Evolutionary conservation across 2,888 invertebrate genomes (phyloP), one percentile per base, ranked within the genome.

Genomic region (Iselma pallidipennis): DNA sequence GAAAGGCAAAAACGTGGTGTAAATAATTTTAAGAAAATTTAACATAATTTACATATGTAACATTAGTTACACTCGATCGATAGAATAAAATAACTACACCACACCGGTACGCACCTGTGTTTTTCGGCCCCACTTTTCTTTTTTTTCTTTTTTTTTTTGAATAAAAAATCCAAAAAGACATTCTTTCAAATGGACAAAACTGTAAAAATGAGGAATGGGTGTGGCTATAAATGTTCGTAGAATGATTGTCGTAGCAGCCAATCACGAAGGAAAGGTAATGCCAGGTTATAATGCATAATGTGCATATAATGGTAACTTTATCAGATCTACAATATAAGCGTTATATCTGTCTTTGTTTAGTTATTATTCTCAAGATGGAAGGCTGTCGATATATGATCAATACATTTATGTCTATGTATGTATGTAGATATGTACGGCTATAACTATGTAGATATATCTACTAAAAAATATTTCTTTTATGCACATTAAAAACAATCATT

Each of bases 181-280:
- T 21, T 45, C 4, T 45, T 45, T 45, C 42, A 55, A 26, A 66
- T 74, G 76, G 71, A 70, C 74, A 70, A 72, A 74, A 73, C 70
- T 67, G 51, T 42, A 71, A 75, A 76, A 76, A 76, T 75, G 76
- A 74, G 72, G 69, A 72, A 72, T 78, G 79, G 82, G 81, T 78
- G 82, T 78, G 80, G 81, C 80, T 71, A n/a, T 78, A 72, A 71
- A 72, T 75, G 75, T 77, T 72, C 73, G 76, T 78, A 78, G 78
- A 78, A 80, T 80, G 76, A 81, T 79, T 81, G 81, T 81, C 79
- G 78, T 76, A 74, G 73, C 79, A 77, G 76, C 81, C 82, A 82
- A 82, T 82, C 80, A 75, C 77, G 77, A 76, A 78, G 75, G 75
- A 74, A 79, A 80, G 77, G 78, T 81, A 81, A 81, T 81, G 76